Percentiles rank a stretch among this genome's conserved stretches.
Conservation (phyloP, 1,140 invertebrate genomes). For the Pogonus chalceus region DNA sequence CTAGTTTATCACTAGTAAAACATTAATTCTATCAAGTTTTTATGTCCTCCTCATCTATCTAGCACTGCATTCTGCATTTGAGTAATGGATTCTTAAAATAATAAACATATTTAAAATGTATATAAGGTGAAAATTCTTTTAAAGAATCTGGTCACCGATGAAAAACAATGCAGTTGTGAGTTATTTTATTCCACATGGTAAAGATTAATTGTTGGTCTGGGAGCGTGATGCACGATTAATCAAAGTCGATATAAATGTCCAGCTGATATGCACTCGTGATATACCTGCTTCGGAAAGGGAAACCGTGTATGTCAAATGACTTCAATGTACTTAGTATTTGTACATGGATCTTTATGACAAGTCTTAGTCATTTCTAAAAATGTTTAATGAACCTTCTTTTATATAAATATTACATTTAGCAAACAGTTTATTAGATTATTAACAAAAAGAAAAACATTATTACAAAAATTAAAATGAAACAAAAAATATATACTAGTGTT, state of each 20-base stretch:
- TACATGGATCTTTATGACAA: too few species aligned
- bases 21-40: not conserved
- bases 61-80: not conserved
- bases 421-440: too few species aligned
- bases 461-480: too few species aligned
- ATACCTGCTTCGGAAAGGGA: not conserved
- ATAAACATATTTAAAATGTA: too few species aligned
- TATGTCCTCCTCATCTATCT: not conserved
- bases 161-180: not conserved
- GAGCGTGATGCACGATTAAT: not conserved
- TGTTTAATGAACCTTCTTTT: too few species aligned
- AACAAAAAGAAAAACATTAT: too few species aligned
- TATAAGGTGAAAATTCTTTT: too few species aligned
- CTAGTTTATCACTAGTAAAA: not conserved
- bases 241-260: slow-evolving; percentile 1
- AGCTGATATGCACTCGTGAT: not conserved
- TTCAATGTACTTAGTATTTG: too few species aligned
- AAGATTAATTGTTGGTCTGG: not conserved
- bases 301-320: not conserved
- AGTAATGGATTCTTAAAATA: too few species aligned
- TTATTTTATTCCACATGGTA: not conserved
- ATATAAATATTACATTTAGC: too few species aligned
- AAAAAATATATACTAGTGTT: too few species aligned
- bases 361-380: too few species aligned
- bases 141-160: not conserved